phyloP scores from a whole-genome alignment of 92 coral and sea anemone species.

The Epizoanthus illoricatus region DNA sequence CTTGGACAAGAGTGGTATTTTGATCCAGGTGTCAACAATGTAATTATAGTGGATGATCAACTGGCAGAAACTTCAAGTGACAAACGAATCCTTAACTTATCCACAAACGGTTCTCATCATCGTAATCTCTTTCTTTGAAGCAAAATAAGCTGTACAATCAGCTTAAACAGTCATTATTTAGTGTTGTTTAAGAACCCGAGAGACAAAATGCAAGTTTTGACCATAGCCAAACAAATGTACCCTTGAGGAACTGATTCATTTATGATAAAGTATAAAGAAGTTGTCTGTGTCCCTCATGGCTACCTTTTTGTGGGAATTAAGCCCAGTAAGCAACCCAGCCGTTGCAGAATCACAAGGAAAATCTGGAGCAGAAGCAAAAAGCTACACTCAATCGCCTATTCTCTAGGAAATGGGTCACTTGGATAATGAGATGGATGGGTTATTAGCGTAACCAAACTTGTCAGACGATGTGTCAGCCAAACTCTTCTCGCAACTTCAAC shows the following conservation, averaged over 20 bases:
- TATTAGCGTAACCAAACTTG: background rate
- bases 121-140: slow-evolving; percentile 50
- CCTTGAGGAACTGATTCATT: slow-evolving; percentile 31
- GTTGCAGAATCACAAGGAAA: background rate
- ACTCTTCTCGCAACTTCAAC: background rate
- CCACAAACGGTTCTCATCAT: slow-evolving; percentile 48
- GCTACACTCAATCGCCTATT: background rate
- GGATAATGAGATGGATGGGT: background rate
- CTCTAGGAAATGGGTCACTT: background rate
- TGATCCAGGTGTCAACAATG: too few relatives aligned
- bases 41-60: too few relatives aligned
- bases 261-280: slow-evolving; percentile 49
- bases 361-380: background rate
- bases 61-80: too few relatives aligned
- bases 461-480: background rate
- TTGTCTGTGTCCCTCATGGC: slow-evolving; percentile 45
- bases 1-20: slow-evolving; percentile 30
- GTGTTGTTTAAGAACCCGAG: slow-evolving; percentile 55
- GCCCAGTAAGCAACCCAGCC: slow-evolving; percentile 21
- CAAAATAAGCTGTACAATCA: slow-evolving; percentile 34
- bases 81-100: background rate
- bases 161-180: slow-evolving; percentile 46
- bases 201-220: slow-evolving; percentile 41
- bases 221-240: slow-evolving; percentile 56
- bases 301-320: slow-evolving; percentile 52